phyloP scores from a whole-genome alignment of 2,113 vertebrate genomes.

The Myotis lucifugus region DNA sequence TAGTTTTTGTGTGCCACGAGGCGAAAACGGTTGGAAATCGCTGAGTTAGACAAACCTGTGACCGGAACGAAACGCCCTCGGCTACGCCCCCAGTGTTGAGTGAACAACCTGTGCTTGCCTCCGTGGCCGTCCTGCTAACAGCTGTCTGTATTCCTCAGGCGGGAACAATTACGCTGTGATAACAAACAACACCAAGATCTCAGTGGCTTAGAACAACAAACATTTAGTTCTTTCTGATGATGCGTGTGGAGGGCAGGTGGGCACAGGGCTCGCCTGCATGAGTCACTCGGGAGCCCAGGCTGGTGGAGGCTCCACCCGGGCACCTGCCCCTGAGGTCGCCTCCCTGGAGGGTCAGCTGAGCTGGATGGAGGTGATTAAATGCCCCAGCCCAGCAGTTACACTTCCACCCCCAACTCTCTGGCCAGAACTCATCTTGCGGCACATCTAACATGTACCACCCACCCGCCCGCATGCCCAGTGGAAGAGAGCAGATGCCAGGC shows the following conservation, averaged over 20 bases:
- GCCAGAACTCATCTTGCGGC: not conserved
- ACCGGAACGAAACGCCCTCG: not conserved
- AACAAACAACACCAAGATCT: not conserved
- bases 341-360: not conserved
- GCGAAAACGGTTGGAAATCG: not conserved
- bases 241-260: not conserved
- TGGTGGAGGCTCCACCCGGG: not conserved
- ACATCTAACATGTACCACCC: rapidly evolving
- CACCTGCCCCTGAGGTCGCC: not conserved
- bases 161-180: not conserved
- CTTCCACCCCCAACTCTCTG: not conserved
- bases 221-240: not conserved
- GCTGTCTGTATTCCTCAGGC: not conserved
- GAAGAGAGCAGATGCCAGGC: not conserved
- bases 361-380: not conserved
- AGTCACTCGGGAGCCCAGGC: not conserved
- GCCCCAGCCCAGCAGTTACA: not conserved
- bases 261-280: not conserved
- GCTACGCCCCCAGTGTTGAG: not conserved
- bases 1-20: not conserved
- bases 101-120: not conserved
- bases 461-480: rapidly evolving
- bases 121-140: not conserved
- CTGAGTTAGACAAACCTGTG: not conserved
- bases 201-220: not conserved